Evolutionary conservation across 1,140 invertebrate genomes (phyloP).

Genomic region (Homarus americanus): DNA sequence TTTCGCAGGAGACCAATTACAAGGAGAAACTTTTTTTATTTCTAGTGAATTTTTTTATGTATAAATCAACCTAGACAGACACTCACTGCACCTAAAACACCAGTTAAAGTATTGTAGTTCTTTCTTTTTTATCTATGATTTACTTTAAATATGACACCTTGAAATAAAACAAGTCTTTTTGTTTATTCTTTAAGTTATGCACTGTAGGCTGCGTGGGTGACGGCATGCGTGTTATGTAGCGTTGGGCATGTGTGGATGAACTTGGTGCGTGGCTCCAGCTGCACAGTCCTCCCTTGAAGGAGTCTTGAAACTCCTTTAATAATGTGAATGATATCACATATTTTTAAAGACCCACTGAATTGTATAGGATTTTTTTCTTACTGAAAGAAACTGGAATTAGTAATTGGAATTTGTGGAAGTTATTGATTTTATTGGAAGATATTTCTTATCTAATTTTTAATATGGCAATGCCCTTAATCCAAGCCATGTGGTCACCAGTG

Average conservation of each 20-base stretch:
- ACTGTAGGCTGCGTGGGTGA: conserved; percentile 52
- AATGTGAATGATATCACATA: no score
- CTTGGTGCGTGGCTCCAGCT: conserved; percentile 23
- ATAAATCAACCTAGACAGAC: conserved; percentile 16
- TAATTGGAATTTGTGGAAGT: no score
- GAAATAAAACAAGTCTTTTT: conserved; percentile 3
- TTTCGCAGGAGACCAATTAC: conserved; percentile 23
- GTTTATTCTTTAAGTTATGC: conserved; percentile 39
- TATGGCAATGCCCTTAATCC: no score
- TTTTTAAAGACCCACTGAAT: no score
- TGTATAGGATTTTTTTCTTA: no score
- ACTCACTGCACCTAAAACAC: conserved; percentile 24
- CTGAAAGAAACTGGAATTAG: no score
- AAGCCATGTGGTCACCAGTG: no score
- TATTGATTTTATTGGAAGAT: no score
- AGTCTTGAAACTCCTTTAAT: no score
- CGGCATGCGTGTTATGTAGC: conserved; percentile 48
- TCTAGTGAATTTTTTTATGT: conserved; percentile 20
- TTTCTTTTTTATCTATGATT: conserved; percentile 16
- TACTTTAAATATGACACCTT: conserved; percentile 32
- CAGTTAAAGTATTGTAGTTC: conserved; percentile 16
- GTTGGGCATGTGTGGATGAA: conserved; percentile 27
- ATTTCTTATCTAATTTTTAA: no score
- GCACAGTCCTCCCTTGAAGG: not conserved
- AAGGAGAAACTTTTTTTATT: conserved; percentile 21